Conservation (phyloP, 2,797 vertebrate species). For the Chelon auratus region DNA sequence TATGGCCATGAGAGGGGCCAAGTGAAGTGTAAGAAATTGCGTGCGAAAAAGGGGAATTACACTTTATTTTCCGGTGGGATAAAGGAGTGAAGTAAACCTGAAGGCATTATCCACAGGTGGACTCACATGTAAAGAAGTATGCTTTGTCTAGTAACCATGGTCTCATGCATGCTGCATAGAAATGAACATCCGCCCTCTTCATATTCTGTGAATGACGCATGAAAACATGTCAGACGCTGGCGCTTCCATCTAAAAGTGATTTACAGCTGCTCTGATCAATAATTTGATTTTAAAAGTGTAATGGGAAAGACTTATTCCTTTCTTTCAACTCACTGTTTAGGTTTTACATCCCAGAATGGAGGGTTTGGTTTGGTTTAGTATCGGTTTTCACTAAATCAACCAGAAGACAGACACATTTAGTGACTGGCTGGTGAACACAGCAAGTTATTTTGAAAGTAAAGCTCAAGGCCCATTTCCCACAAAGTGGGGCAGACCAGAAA, state of each 20-base stretch:
- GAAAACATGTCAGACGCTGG: not conserved
- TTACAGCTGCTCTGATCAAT: too few species aligned
- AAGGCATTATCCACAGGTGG: not conserved
- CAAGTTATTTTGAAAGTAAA: not conserved
- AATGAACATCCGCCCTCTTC: too few species aligned
- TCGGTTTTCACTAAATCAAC: not conserved
- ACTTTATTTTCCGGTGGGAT: constrained; percentile 1
- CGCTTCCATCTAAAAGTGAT: too few species aligned
- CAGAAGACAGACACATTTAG: too few species aligned
- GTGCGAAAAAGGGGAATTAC: constrained; percentile 42
- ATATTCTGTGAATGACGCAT: too few species aligned
- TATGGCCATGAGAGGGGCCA: constrained; percentile 7
- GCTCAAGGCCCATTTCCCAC: not conserved
- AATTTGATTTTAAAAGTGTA: too few species aligned
- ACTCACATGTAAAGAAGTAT: constrained; percentile 3
- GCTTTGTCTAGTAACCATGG: not conserved
- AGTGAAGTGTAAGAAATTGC: constrained; percentile 7
- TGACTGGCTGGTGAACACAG: not conserved
- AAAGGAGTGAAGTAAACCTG: not conserved
- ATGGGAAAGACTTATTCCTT: not conserved
- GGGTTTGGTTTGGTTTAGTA: not conserved
- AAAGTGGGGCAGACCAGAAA: not conserved
- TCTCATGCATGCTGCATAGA: not conserved
- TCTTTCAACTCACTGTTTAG: not conserved
- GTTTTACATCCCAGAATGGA: not conserved